phyloP scores from a whole-genome alignment of 2,113 vertebrate species.

The Psittacus erithacus region DNA sequence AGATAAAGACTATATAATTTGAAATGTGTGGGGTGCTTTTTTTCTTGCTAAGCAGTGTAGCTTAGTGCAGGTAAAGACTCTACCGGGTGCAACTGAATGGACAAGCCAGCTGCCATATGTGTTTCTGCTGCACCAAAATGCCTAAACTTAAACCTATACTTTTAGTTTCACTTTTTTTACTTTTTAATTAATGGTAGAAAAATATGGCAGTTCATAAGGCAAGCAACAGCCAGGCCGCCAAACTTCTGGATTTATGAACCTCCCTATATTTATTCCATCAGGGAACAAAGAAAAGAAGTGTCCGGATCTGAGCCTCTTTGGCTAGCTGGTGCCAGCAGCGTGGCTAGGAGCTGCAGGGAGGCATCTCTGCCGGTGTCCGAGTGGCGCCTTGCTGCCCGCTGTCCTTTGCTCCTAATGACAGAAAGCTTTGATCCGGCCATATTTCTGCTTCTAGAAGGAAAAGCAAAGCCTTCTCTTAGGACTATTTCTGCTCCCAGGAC shows the following conservation, averaged over 20 bases:
- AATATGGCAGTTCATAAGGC: background rate
- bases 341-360: background rate
- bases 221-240: background rate
- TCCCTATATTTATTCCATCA: background rate
- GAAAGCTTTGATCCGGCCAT: background rate
- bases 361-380: background rate
- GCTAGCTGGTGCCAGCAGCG: background rate
- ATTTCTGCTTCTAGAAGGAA: background rate
- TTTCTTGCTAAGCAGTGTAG: background rate
- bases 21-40: background rate
- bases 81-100: background rate
- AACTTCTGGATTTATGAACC: accelerated
- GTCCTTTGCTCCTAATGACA: accelerated
- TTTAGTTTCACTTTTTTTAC: background rate
- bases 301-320: background rate
- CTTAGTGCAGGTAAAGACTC: background rate
- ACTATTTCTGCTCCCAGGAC: constrained; percentile 21
- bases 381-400: background rate
- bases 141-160: background rate
- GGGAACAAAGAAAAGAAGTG: background rate
- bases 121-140: background rate
- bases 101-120: background rate
- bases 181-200: background rate
- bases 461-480: background rate
- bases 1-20: background rate